Evolutionary conservation across 2,797 vertebrate genomes (phyloP).

Genomic region (Tenualosa ilisha): DNA sequence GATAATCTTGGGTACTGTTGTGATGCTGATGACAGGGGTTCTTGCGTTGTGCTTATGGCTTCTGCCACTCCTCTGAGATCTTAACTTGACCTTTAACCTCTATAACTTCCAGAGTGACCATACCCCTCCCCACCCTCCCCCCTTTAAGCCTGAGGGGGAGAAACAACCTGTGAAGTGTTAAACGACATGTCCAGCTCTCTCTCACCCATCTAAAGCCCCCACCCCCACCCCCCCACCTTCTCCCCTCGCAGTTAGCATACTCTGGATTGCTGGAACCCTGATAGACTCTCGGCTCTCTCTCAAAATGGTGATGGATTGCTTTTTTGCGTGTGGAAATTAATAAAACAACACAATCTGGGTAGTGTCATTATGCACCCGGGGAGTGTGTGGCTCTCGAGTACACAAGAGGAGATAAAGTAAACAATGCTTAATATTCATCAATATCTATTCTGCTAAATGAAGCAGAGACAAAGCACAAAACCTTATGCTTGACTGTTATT

Average conservation of each 20-base stretch:
- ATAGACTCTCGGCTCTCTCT: conserved; percentile 47
- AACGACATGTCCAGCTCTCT: neutral
- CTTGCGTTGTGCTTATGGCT: neutral
- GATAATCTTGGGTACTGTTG: neutral
- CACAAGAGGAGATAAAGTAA: conserved; percentile 60
- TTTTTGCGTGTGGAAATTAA: conserved; percentile 73
- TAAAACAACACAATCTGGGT: conserved; percentile 67
- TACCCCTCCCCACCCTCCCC: neutral
- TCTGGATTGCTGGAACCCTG: conserved; percentile 56
- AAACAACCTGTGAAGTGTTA: neutral
- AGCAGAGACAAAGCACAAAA: conserved; percentile 62
- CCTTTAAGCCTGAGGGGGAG: neutral
- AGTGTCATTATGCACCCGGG: conserved; percentile 59
- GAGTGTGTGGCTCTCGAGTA: conserved; percentile 55
- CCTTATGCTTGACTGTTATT: conserved; percentile 61
- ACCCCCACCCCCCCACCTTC: neutral
- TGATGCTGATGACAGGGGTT: neutral
- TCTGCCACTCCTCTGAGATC: neutral
- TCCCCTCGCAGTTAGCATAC: conserved; percentile 60
- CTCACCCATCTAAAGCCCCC: neutral
- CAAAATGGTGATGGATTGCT: conserved; percentile 68
- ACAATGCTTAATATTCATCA: conserved; percentile 77
- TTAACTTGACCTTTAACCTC: neutral
- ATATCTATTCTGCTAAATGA: conserved; percentile 63
- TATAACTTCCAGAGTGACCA: neutral